Base-by-base conservation (phyloP, 2,797 vertebrate genomes). In the Fringilla coelebs region DNA sequence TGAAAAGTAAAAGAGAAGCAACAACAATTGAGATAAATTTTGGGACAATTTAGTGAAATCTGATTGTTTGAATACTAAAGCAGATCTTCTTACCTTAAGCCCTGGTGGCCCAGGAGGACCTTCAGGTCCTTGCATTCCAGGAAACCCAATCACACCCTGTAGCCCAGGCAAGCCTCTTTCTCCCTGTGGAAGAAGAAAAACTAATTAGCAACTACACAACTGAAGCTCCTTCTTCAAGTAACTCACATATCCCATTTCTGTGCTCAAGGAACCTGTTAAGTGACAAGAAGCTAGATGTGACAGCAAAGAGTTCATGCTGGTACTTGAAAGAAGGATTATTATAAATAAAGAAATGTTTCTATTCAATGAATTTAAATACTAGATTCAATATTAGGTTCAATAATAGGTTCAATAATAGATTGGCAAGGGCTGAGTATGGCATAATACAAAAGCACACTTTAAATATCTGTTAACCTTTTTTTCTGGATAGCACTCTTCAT, bases 71-170 rank as follows among this genome's bases (percentile, higher is more conserved):
- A 72, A 46, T 55, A 91, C 9, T 31, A 52, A 86, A 90, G 24
- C 18, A 87, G 38, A n/a, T 49, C 26, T 76, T 86, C 94, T 97
- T 95, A 99, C 99, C 98, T 99, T 99, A n/a, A 98, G 97, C 65
- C 99, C 99, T 46, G 98, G 98, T 57, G 98, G 96, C 26, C 99
- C 99, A 70, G 98, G 88, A 1, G 98, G 99, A 52, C 99, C 99
- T 96, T 99, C 99, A 17, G 98, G 98, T 94, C 99, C 99, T 95
- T 99, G 99, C 98, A 99, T 98, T 92, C 99, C 99, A 55, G 99
- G 99, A 97, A 99, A 99, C 68, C 99, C 99, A 97, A 99, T 98
- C 79, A 98, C 98, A 71, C 99, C 99, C 95, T 98, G 98, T 85
- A 99, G 96, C 75, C 99, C 99, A 5, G 98, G 98, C 65, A 99